A percentile compares a stretch with the other conserved stretches of the same genome.
Conservation (phyloP, 2,113 vertebrate genomes). For the Actinemys pallida region DNA sequence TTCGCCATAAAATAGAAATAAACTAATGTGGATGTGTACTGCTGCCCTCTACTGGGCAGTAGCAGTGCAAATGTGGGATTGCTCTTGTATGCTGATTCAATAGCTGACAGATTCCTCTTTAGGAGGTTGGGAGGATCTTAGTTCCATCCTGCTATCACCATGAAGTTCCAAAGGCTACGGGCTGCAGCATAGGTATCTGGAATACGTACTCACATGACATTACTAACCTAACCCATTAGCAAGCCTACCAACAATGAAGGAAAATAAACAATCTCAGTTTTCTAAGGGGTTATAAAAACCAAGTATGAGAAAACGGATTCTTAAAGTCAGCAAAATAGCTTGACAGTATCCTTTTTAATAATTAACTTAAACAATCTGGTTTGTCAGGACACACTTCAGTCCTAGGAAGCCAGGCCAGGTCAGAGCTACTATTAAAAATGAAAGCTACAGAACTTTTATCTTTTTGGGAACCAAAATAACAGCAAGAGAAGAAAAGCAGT, state of each 20-base stretch:
- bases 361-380: neutral
- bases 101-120: neutral
- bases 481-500: neutral
- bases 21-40: neutral
- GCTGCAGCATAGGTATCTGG: neutral
- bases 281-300: neutral
- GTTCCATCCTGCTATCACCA: slow-evolving; percentile 16
- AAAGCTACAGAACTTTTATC: neutral
- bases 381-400: neutral
- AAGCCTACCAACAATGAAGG: neutral
- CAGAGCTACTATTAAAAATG: neutral
- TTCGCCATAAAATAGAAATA: neutral
- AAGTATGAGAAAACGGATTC: neutral
- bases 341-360: neutral
- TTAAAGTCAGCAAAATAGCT: slow-evolving; percentile 1
- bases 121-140: neutral
- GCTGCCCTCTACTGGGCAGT: neutral
- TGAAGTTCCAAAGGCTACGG: slow-evolving; percentile 36
- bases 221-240: neutral
- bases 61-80: rapidly evolving
- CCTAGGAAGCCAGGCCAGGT: neutral
- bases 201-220: slow-evolving; percentile 22
- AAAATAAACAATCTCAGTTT: neutral
- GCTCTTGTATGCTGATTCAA: neutral
- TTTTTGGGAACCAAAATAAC: neutral